Base-by-base conservation (phyloP, 2,797 vertebrate species). In the Psittacula echo region DNA sequence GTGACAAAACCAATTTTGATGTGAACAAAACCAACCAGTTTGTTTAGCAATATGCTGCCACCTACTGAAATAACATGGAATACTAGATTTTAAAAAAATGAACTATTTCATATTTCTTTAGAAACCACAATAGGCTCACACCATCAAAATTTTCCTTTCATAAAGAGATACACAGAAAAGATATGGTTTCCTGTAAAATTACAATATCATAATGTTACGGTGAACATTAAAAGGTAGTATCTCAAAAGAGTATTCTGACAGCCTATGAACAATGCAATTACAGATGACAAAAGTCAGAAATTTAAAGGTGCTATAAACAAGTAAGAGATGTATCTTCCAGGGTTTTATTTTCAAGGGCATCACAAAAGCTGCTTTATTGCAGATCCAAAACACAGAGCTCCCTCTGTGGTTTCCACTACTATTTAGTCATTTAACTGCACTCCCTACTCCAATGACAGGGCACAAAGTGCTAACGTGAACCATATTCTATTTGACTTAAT, bases 31-130 rank as follows among this genome's bases (percentile, higher is more conserved):
- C 2, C 2, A 26, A 67, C 39, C 5, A 64, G 32, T 60, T 22
- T 87, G 13, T 17, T 74, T 6, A 58, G 89, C 26, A 64, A 82
- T 42, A 67, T 96, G 80, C 96, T 97, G 97, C 98, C 98, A 96
- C 77, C 98, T 98, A 89, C 90, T 89, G 97, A 70, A 77, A 66
- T 44, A 78, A 56, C 14, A 74, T 1, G 7, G 81, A 93, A 77
- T 39, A 76, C 12, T 39, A 37, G 4, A 23, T 60, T 81, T 71
- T 3, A 29, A 65, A 78, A 41, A 72, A 78, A 12, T 1, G 0
- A 72, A 54, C 27, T 64, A 23, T 39, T 71, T 68, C n/a, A 60
- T 18, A 44, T 60, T 60, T 45, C 19, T 81, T 72, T 44, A 83
- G 37, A 75, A 83, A n/a, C 16, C 37, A 21, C 42, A 64, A 8